Base-by-base conservation (phyloP, 2,113 vertebrate species). In the Epinephelus fuscoguttatus region DNA sequence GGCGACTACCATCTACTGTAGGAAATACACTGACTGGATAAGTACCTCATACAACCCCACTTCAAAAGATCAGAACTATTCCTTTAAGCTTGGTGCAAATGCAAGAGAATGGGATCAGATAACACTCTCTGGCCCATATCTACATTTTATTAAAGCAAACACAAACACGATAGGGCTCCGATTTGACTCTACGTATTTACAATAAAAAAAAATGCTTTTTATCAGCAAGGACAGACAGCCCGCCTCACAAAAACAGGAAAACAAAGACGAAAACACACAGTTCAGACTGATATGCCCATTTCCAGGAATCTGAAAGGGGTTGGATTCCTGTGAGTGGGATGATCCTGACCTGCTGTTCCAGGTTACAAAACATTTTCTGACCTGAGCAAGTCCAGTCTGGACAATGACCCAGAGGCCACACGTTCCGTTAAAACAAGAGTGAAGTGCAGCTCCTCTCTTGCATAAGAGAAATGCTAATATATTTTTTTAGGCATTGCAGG, bases 351-450 rank as follows among this genome's bases (percentile, higher is more conserved):
- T 27, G 23, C 64, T 76, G 77, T 78, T 75, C 75, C 74, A 81
- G 55, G 81, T 84, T 86, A 84, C 62, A 63, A 81, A 92, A 85
- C 57, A 70, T 60, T 82, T 72, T 71, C 21, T 81, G 72, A 70
- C 72, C 74, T 49, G 82, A 76, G 63, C 8, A 30, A 68, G 55
- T 30, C 6, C 14, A 30, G 53, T 55, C 30, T n/a, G 79, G 52
- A 81, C 86, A 84, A 82, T 72, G 81, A 93, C 53, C 73, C 70
- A 49, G 55, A 64, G 40, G 57, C 50, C 19, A 66, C 4, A 53
- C 57, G 45, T 78, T 81, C 61, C 50, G 19, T 30, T 37, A 14
- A 60, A 82, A 53, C 27, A 1, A 52, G 8, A 45, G 37, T 23
- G 13, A 45, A 30, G 19, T 37, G 27, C 18, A 37, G 15, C 19